Base-by-base conservation (phyloP, 2,113 vertebrate genomes). In the Vulpes lagopus region DNA sequence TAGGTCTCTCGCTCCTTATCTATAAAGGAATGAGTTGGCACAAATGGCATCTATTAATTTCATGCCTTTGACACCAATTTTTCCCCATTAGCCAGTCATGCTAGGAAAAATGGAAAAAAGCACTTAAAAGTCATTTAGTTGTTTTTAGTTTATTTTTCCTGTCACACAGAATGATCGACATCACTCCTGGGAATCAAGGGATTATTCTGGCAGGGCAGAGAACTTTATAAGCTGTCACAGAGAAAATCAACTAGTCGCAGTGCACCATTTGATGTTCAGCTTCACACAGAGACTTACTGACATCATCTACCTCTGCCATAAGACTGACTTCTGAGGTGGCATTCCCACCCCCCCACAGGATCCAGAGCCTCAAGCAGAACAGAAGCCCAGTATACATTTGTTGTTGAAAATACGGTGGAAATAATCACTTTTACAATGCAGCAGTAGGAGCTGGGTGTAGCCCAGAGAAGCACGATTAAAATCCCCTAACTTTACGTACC, bases 211-310 rank as follows among this genome's bases (percentile, higher is more conserved):
- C 84, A 89, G 57, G 30, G 22, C n/a, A 25, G 22, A 76, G 79
- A 87, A n/a, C 71, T 71, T 92, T 1, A 35, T 1, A 25, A 19
- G 11, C 19, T 7, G 11, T 69, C 78, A 51, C 15, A 8, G 67
- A 30, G 62, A 81, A 62, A 51, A 62, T 0, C 2, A 1, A 32
- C 71, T 5, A 12, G 4, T 22, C 17, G 1, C 17, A 32, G 76
- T 0, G 8, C 0, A 25, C 73, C 11, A 2, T 5, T 38, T 11
- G 60, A 38, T 3, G 0, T 2, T 1, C 0, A 1, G 35, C 20
- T 49, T 38, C 53, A 20, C 27, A 14, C 0, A 0, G 0, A 5
- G 57, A 5, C 0, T 20, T 1, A 11, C 17, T 19, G 0, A 8
- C 4, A 3, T 22, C 0, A 1, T 0, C 89, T 9, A 69, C 55